A percentile compares a stretch with the other conserved stretches of the same genome.
phyloP scores from a whole-genome alignment of 2,888 invertebrate species.

The Dichetophora obliterata region DNA sequence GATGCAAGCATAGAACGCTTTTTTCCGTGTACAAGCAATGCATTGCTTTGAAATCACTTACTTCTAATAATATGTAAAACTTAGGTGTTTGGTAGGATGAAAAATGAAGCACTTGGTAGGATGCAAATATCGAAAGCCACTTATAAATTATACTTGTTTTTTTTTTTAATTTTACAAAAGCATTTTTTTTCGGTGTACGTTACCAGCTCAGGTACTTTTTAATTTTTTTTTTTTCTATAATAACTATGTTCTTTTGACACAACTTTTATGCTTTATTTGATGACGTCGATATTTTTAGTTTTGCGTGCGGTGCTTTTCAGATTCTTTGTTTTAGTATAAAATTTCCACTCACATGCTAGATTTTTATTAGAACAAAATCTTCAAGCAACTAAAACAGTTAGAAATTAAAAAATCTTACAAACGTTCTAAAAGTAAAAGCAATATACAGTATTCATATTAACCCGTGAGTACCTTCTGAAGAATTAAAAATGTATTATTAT shows the following conservation, averaged over 20 bases:
- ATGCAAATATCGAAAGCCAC: no score
- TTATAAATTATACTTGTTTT: no score
- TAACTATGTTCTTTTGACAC: neutral
- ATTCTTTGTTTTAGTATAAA: constrained; percentile 54
- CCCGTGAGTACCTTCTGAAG: neutral
- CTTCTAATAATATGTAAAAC: no score
- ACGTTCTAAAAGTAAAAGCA: neutral
- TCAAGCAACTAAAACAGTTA: constrained; percentile 40
- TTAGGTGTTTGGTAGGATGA: no score
- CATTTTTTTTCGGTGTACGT: no score
- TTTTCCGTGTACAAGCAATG: no score
- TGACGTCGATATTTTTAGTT: neutral
- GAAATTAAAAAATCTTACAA: neutral
- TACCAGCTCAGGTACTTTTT: constrained; percentile 39
- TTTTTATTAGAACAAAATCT: constrained; percentile 56
- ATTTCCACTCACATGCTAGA: constrained; percentile 54
- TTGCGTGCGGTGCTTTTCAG: neutral
- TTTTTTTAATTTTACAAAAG: no score
- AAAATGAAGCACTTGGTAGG: no score
- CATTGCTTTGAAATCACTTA: no score
- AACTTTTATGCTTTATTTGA: no score
- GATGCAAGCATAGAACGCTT: no score
- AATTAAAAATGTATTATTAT: neutral
- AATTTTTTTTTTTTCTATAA: neutral
- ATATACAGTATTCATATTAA: no score